Conservation (phyloP, 2,888 invertebrate genomes). For the Ceriagrion tenellum region DNA sequence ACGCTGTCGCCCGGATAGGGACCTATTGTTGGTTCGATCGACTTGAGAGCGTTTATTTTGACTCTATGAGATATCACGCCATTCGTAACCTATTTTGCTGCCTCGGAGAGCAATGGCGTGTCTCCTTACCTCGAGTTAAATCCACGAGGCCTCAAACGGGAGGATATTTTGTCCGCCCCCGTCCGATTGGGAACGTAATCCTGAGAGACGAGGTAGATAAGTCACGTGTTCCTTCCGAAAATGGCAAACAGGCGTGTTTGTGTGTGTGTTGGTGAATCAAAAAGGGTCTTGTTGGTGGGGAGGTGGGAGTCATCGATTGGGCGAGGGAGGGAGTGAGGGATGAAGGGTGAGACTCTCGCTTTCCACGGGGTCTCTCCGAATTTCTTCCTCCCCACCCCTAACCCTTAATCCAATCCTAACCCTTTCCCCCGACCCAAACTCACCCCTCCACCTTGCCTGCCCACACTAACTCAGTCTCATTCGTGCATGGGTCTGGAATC, state of each 20-base stretch:
- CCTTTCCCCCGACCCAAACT: background rate
- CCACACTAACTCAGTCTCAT: background rate
- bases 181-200: background rate
- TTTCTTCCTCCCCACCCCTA: background rate
- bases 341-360: background rate
- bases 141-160: background rate
- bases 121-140: background rate
- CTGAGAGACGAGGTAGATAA: background rate
- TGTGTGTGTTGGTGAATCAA: background rate
- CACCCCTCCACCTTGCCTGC: background rate
- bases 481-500: background rate
- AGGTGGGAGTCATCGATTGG: background rate
- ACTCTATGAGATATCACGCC: background rate
- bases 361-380: background rate
- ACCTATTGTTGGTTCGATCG: background rate
- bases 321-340: background rate
- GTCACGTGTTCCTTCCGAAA: background rate
- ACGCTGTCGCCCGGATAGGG: background rate
- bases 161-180: background rate
- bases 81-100: background rate
- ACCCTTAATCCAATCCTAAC: background rate
- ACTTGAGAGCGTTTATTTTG: background rate
- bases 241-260: background rate
- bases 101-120: background rate
- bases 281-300: background rate